These are phyloP conservation scores for Drosophila meridiana DNA, from an alignment of 2,888 invertebrate genomes.

Conservation along the genomic window DNA sequence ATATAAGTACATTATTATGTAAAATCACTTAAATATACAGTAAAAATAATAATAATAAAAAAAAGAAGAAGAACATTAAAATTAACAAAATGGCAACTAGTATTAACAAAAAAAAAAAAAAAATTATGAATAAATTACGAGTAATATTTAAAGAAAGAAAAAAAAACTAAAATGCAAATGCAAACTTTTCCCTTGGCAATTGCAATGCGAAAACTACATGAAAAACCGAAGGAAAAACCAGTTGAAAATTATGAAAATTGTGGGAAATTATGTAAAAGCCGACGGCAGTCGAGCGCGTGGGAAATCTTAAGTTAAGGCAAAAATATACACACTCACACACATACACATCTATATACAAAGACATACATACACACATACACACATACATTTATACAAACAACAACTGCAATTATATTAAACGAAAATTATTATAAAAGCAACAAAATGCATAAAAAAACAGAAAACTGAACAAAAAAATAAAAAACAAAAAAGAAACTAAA, in stretches of 20 bases:
- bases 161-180: constrained; percentile 47
- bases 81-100: constrained; percentile 65
- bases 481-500: constrained; percentile 69
- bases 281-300: constrained; percentile 32
- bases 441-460: constrained; percentile 61
- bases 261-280: constrained; percentile 45
- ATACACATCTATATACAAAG: constrained; percentile 20
- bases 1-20: constrained; percentile 77
- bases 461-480: constrained; percentile 55
- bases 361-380: constrained; percentile 29
- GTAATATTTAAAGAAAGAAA: constrained; percentile 51
- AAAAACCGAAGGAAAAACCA: constrained; percentile 31
- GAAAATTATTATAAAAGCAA: constrained; percentile 70
- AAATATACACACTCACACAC: constrained; percentile 51
- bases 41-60: constrained; percentile 46
- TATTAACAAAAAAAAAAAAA: constrained; percentile 57
- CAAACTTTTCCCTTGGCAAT: constrained; percentile 30
- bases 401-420: constrained; percentile 77
- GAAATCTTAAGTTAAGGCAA: constrained; percentile 68
- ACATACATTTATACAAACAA: constrained; percentile 57
- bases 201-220: constrained; percentile 43
- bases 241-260: constrained; percentile 44
- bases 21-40: constrained; percentile 73
- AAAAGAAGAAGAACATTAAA: constrained; percentile 27
- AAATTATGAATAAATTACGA: constrained; percentile 74